Evolutionary conservation across 92 coral and sea anemone species (phyloP), one percentile per base, ranked within the genome.

Genomic region (Umimayanthus kanabou): DNA sequence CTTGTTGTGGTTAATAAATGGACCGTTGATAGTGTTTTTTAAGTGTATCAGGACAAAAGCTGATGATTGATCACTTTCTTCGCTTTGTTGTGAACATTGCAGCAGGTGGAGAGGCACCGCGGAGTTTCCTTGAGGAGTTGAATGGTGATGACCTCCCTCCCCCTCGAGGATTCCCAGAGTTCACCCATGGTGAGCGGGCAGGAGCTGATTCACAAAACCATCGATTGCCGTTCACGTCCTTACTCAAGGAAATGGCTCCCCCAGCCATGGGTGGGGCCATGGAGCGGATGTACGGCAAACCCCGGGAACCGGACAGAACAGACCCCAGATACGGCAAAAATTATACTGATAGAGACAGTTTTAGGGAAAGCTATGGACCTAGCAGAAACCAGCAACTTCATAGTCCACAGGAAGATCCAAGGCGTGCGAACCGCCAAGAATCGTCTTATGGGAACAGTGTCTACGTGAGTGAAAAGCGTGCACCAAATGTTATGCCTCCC

Each of bases 101-200:
- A 14, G 9, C 20, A 83, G 87, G 87, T 47, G 78, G 87, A 0
- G 84, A 71, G 73, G 61, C 82, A 49, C 93, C 81, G 40, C 90
- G 93, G 47, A 91, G 98, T 65, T 95, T 95, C 80, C 96, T 95
- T 29, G 96, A 93, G 74, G 98, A 95, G 73, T 94, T 95, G 18
- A 93, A 93, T 79, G 87, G 87, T 14, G 95, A 93, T 65, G 96
- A 89, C 7, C 91, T 91, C 18, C 93, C 94, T 0, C 96, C 98
- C 1, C 28, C 92, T 8, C 66, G 89, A 39, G 66, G 87, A 39
- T 74, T 83, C 14, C 87, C 79, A 20, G 91, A 89, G 6, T 65
- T 85, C 39, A 82, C 89, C 37, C 83, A 86, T 25, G 72, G 92
- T 6, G 86, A 77, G 47, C 73, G 85, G 14, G 66, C 81, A 11